A percentile compares a stretch with the other conserved stretches of the same genome.
These are phyloP conservation scores for Elachura formosa DNA, from an alignment of 2,113 vertebrate genomes.

Conservation along the genomic window DNA sequence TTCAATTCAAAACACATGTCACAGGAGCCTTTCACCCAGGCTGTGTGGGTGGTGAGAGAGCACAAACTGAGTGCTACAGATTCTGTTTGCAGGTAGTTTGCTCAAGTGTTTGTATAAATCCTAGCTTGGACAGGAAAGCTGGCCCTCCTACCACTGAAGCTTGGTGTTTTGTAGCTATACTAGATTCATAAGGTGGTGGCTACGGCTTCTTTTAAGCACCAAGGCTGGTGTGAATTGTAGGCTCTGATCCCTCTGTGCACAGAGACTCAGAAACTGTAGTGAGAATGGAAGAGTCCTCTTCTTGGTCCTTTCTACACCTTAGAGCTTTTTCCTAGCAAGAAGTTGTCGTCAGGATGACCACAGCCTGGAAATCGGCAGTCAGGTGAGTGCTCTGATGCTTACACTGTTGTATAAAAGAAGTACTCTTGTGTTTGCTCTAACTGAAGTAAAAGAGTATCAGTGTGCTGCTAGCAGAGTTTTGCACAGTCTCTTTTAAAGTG, in stretches of 20 bases:
- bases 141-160: not conserved
- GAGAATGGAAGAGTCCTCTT: not conserved
- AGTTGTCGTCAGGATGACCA: not conserved
- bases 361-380: not conserved
- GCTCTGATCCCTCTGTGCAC: not conserved
- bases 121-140: not conserved
- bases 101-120: not conserved
- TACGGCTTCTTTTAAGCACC: accelerated
- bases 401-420: not conserved
- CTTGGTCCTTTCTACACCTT: not conserved
- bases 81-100: not conserved
- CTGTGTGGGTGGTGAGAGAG: not conserved
- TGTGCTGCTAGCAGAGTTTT: not conserved
- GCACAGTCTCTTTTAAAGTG: not conserved
- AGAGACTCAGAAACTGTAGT: not conserved
- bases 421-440: not conserved
- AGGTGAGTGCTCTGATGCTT: not conserved
- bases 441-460: not conserved
- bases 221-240: not conserved
- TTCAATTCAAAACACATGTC: not conserved
- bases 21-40: not conserved
- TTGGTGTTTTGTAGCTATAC: not conserved
- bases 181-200: not conserved
- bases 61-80: not conserved
- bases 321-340: not conserved